Percentiles rank a stretch among this genome's conserved stretches.
These are phyloP conservation scores for Drosophila melanosoma DNA, from an alignment of 2,888 invertebrate species.

Conservation along the genomic window DNA sequence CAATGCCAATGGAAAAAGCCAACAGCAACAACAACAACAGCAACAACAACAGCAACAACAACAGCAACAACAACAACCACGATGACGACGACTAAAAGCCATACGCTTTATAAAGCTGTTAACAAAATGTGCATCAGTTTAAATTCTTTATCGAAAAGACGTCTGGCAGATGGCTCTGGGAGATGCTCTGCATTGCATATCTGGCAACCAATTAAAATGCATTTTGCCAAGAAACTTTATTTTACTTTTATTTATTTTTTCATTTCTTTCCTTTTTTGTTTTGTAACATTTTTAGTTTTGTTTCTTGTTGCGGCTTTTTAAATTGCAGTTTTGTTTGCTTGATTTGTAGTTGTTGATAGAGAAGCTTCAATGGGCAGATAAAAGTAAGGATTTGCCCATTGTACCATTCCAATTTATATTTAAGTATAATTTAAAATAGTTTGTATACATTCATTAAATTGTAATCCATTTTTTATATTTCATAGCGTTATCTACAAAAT, in stretches of 20 bases:
- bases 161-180: conserved; percentile 60
- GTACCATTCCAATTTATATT: no score
- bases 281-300: conserved; percentile 7
- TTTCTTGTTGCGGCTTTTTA: conserved; percentile 41
- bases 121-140: conserved; percentile 83
- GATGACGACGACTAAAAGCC: conserved; percentile 64
- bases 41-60: conserved; percentile 1
- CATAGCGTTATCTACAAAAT: neutral
- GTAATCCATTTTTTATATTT: neutral
- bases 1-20: conserved; percentile 31
- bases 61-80: conserved; percentile 4
- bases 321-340: conserved; percentile 61
- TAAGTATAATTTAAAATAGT: neutral
- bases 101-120: conserved; percentile 82
- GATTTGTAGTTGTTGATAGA: conserved; percentile 53
- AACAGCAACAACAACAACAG: conserved; percentile 19
- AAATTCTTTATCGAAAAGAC: conserved; percentile 81
- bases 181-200: conserved; percentile 80
- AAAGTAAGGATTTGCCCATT: neutral
- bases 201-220: conserved; percentile 83
- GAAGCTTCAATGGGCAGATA: conserved; percentile 7
- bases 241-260: conserved; percentile 27
- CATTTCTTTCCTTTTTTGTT: neutral
- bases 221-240: conserved; percentile 71
- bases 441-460: neutral